Evolutionary conservation across 2,797 vertebrate species (phyloP), one percentile per base, ranked within the genome.

Genomic region (Anabacerthia variegaticeps): DNA sequence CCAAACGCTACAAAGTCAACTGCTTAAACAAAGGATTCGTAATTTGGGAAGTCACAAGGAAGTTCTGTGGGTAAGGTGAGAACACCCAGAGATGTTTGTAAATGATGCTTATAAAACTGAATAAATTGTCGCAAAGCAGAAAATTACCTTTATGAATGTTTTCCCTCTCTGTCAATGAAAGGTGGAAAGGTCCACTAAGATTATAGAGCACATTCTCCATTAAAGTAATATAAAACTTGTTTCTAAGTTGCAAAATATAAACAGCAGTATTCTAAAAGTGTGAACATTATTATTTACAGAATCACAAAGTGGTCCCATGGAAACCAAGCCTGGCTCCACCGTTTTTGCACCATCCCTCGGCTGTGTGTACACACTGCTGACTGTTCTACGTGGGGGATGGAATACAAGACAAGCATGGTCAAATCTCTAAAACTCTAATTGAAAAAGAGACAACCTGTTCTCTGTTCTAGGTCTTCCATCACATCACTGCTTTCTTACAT

Each of bases 41-140:
- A 82, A 95, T 91, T 93, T 81, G 86, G 67, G 67, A 91, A 77
- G 28, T 23, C 24, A 30, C 7, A 94, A 93, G 58, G 63, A 85
- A 55, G 51, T 91, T 93, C 74, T 90, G 75, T 71, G 59, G 41
- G 46, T 48, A 59, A 79, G 59, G 51, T 66, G 61, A 58, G 87
- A 91, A 65, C 69, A 48, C 48, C 52, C 12, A 23, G 3, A 36
- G 59, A 72, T 46, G 44, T 46, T 12, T 46, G 21, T 46, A 46
- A 30, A 26, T 6, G 3, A 14, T 48, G 26, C 3, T 78, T 54
- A 51, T 12, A 43, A 58, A 44, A 36, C 24, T 63, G 58, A 36
- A 54, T 12, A 48, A 66, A 56, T 11, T 52, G n/a, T 44, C 61
- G 21, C 6, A 26, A 68, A 71, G 21, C 7, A 63, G 22, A 71